These are phyloP conservation scores for Phenganax marumi DNA, from an alignment of 92 coral and sea anemone species.

Conservation along the genomic window DNA sequence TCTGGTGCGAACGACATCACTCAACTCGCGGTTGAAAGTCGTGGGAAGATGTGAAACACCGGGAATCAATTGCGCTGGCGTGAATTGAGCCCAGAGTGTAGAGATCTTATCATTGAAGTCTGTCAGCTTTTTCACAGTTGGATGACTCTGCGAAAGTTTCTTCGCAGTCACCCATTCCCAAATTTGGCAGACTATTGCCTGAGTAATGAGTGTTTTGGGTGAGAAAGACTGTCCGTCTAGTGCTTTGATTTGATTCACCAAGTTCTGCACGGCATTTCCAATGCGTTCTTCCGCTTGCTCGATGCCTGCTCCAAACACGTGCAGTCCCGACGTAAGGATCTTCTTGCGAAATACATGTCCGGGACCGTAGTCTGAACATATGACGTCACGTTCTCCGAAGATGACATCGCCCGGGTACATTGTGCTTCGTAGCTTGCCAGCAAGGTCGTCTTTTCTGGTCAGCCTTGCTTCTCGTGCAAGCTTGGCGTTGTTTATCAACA, in stretches of 20 bases:
- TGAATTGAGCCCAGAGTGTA: slow-evolving; percentile 4
- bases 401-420: slow-evolving; percentile 33
- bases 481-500: slow-evolving; percentile 48
- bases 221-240: slow-evolving; percentile 15
- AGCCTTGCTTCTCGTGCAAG: slow-evolving; percentile 57
- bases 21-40: slow-evolving; percentile 15
- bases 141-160: not conserved
- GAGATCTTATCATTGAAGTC: slow-evolving; percentile 14
- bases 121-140: not conserved
- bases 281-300: slow-evolving; percentile 14
- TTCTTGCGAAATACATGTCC: slow-evolving; percentile 21
- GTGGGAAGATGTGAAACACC: slow-evolving; percentile 34
- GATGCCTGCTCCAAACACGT: slow-evolving; percentile 3
- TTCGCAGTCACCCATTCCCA: slow-evolving; percentile 32
- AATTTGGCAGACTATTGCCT: slow-evolving; percentile 14
- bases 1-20: slow-evolving; percentile 33
- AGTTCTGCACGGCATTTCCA: not conserved
- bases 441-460: slow-evolving; percentile 44
- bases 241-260: slow-evolving; percentile 1
- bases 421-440: slow-evolving; percentile 47
- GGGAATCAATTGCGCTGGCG: slow-evolving; percentile 38
- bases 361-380: slow-evolving; percentile 27
- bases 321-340: slow-evolving; percentile 4
- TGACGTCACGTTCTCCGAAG: slow-evolving; percentile 33
- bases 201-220: slow-evolving; percentile 6